phyloP scores from a whole-genome alignment of 2,113 vertebrate species.

The Rhegmatorhina hoffmannsi region DNA sequence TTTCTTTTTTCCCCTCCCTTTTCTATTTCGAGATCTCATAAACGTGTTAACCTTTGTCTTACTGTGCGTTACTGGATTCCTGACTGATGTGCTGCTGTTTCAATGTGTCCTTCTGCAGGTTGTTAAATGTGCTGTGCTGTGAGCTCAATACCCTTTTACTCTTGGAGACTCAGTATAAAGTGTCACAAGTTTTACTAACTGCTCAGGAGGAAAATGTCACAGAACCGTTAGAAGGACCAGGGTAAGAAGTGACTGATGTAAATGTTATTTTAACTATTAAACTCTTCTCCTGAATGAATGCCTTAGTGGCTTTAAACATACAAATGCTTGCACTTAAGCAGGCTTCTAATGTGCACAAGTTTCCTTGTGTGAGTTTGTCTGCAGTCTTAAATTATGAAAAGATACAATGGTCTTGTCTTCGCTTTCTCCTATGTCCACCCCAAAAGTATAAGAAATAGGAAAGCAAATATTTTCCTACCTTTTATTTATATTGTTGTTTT shows the following conservation, averaged over 20 bases:
- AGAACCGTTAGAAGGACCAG: constrained; percentile 61
- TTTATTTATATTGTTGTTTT: neutral
- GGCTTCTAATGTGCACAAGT: neutral
- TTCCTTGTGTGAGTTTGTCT: neutral
- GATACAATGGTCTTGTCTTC: neutral
- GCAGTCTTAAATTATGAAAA: neutral
- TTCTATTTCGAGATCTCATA: neutral
- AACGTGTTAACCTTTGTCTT: neutral
- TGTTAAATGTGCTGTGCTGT: constrained; percentile 89
- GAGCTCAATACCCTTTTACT: constrained; percentile 89
- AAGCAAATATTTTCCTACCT: neutral
- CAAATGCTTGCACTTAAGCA: neutral
- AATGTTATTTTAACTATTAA: neutral
- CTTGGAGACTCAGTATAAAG: constrained; percentile 87
- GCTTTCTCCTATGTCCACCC: neutral
- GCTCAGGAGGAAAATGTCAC: constrained; percentile 84
- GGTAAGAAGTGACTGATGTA: constrained; percentile 68
- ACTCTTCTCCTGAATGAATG: neutral
- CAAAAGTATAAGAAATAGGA: neutral
- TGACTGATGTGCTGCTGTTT: neutral
- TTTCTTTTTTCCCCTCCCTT: neutral
- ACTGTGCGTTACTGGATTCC: neutral
- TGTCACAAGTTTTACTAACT: constrained; percentile 85
- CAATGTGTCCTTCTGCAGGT: constrained; percentile 70
- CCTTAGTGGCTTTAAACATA: neutral